Percentiles rank a stretch among this genome's conserved stretches.
These are phyloP conservation scores for Arion vulgaris DNA, from an alignment of 1,140 invertebrate species.

Conservation along the genomic window DNA sequence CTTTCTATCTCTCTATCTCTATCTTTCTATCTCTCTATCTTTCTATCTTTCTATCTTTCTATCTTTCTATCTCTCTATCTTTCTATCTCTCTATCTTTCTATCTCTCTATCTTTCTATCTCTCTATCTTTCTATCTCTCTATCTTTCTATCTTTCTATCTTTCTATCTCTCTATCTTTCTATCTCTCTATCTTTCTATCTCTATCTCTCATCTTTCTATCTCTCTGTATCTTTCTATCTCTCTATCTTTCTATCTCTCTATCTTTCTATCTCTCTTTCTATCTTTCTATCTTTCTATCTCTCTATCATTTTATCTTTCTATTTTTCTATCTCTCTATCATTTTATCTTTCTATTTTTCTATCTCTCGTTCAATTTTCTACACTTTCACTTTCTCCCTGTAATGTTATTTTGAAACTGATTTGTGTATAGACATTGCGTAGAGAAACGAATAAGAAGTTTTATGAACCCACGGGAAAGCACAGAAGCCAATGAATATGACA, in stretches of 20 bases:
- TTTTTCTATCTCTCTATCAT: neutral
- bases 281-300: conserved; percentile 21
- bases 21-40: neutral
- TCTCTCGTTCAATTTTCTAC: neutral
- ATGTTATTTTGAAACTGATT: too few species aligned
- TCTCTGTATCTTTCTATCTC: neutral
- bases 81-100: conserved; percentile 24
- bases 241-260: neutral
- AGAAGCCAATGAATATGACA: too few species aligned
- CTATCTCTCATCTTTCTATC: neutral
- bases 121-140: neutral
- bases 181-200: neutral
- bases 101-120: neutral
- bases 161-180: neutral
- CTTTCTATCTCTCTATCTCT: neutral
- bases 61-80: neutral
- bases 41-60: neutral
- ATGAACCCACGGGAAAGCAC: too few species aligned
- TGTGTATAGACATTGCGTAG: too few species aligned
- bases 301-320: neutral
- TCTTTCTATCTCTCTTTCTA: neutral
- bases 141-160: neutral
- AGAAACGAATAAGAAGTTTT: too few species aligned
- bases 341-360: neutral
- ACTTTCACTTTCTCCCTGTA: conserved; percentile 16